Conservation (phyloP, 2,113 vertebrate species). For the Pelusios castaneus region DNA sequence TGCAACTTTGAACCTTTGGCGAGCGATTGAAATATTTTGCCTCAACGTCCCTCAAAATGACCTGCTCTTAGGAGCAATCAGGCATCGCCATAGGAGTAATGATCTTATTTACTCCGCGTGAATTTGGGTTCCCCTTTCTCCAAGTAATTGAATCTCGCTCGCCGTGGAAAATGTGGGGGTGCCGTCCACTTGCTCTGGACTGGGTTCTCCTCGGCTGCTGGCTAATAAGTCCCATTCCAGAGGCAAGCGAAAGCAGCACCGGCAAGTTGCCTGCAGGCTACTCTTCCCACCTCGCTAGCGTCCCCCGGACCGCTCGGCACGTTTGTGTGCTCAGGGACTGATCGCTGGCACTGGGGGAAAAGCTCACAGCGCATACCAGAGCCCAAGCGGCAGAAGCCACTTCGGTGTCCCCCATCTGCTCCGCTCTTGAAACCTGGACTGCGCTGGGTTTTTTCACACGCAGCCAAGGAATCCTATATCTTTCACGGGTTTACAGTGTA, state of each 20-base stretch:
- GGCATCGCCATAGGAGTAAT: background rate
- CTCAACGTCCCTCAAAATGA: too few species aligned
- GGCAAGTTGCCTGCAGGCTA: background rate
- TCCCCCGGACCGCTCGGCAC: background rate
- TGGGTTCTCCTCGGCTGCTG: background rate
- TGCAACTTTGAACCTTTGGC: background rate
- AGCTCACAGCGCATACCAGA: background rate
- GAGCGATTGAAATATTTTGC: background rate
- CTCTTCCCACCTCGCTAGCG: constrained; percentile 23
- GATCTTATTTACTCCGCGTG: background rate
- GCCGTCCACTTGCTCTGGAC: too few species aligned
- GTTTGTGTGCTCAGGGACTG: accelerated
- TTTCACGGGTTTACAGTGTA: background rate
- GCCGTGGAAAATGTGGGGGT: background rate
- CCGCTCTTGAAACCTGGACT: background rate
- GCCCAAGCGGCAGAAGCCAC: background rate
- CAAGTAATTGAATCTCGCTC: background rate
- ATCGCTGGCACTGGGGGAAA: background rate
- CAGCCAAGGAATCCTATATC: background rate
- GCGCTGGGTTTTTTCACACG: background rate
- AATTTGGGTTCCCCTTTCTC: background rate
- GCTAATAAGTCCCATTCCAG: constrained; percentile 62
- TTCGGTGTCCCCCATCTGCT: background rate
- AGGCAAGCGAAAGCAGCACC: constrained; percentile 5
- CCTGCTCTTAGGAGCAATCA: background rate